Evolutionary conservation across 2,888 invertebrate genomes (phyloP).

Genomic region (Chymomyza caudatula): DNA sequence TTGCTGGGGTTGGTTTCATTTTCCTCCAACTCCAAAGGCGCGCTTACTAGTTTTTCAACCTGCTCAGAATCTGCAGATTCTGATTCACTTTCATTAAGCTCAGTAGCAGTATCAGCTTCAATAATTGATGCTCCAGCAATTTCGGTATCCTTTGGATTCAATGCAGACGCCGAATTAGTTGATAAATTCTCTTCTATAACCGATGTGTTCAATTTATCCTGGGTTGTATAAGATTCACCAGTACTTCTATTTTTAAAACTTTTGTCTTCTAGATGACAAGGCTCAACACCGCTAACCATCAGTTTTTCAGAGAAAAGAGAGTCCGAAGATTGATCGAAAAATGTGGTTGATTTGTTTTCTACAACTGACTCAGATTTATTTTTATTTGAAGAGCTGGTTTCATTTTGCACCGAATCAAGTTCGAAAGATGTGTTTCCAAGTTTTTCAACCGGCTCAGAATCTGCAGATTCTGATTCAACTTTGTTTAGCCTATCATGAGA

Average conservation of each 20-base stretch:
- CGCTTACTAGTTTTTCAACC: too few species aligned
- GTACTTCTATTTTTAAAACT: too few species aligned
- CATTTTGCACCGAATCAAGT: too few species aligned
- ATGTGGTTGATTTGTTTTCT: background rate
- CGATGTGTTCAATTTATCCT: background rate
- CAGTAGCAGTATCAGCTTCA: background rate
- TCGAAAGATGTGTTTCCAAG: too few species aligned
- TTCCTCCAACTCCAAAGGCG: background rate
- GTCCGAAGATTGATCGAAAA: too few species aligned
- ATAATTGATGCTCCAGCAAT: background rate
- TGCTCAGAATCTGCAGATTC: background rate
- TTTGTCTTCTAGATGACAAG: conserved; percentile 39
- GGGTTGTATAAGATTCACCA: background rate
- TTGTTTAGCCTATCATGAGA: background rate
- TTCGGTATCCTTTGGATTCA: background rate
- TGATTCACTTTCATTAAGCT: background rate
- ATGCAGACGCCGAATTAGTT: background rate
- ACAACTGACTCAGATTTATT: background rate
- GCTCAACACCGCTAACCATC: conserved; percentile 51
- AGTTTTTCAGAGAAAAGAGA: conserved; percentile 65
- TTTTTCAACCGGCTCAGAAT: background rate
- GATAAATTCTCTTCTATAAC: too few species aligned
- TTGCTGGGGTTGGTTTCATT: too few species aligned
- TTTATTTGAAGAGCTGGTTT: too few species aligned
- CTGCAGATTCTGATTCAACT: background rate